Evolutionary conservation across 1,140 invertebrate genomes (phyloP).

Genomic region (Drosophila saltans): DNA sequence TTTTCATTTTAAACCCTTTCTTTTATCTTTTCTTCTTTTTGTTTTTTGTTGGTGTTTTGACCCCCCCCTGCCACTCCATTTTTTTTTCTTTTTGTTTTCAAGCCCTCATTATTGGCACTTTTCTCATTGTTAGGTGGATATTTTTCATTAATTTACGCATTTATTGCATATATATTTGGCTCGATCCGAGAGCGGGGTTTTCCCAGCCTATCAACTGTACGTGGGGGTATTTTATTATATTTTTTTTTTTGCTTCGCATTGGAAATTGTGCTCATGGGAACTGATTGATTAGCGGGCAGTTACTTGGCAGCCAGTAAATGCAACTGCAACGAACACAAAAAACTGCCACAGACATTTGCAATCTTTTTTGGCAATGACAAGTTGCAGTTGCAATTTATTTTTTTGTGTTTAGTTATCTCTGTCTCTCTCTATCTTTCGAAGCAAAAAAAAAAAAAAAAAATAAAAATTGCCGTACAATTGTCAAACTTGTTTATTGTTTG

Average conservation of each 20-base stretch:
- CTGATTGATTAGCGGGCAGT: conserved; percentile 79
- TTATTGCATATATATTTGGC: conserved; percentile 55
- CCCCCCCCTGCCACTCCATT: neutral
- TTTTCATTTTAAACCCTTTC: conserved; percentile 28
- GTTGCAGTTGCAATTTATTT: conserved; percentile 58
- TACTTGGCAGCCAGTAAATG: conserved; percentile 44
- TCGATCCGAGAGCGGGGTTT: conserved; percentile 39
- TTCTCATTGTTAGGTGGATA: conserved; percentile 23
- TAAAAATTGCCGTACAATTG: conserved; percentile 70
- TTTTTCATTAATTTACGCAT: conserved; percentile 63
- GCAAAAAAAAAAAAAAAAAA: conserved; percentile 35
- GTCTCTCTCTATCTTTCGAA: neutral
- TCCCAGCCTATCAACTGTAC: conserved; percentile 37
- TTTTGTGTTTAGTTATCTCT: conserved; percentile 6
- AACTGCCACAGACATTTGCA: conserved; percentile 70
- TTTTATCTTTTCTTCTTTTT: conserved; percentile 8
- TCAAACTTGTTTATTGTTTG: conserved; percentile 64
- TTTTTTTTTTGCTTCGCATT: conserved; percentile 1
- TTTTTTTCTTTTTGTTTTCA: neutral
- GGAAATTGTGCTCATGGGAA: conserved; percentile 77
- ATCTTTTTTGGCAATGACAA: conserved; percentile 78
- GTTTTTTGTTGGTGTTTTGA: neutral
- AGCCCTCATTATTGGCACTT: conserved; percentile 36
- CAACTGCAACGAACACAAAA: conserved; percentile 24
- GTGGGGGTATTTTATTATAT: conserved; percentile 61